Conservation (phyloP, 2,888 invertebrate genomes). For the Ptychoptera albimana region DNA sequence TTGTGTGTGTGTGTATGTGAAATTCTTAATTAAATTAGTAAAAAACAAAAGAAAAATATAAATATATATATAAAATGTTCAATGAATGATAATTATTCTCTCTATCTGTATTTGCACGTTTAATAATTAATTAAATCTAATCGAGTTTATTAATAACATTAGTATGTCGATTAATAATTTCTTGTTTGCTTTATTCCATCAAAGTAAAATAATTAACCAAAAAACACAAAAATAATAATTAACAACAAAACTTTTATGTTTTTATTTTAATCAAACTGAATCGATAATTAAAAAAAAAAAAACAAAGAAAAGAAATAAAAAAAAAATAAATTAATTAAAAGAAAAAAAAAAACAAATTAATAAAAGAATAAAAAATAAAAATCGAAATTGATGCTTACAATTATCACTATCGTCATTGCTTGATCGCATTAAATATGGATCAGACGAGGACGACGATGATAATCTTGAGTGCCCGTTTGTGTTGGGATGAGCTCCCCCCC, state of each 20-base stretch:
- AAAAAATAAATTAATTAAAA: constrained; percentile 1
- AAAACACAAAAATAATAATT: no score
- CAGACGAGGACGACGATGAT: constrained; percentile 35
- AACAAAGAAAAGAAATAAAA: constrained; percentile 1
- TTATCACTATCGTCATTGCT: constrained; percentile 33
- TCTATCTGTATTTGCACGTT: not conserved
- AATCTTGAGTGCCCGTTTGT: constrained; percentile 34
- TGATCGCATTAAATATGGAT: constrained; percentile 34
- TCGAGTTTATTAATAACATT: no score
- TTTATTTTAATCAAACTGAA: no score
- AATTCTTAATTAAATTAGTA: not conserved
- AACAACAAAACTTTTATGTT: no score
- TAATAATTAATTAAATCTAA: not conserved
- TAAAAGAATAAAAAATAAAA: constrained; percentile 3
- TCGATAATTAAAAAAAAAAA: not conserved
- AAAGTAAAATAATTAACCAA: no score
- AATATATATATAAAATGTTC: not conserved
- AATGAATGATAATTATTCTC: constrained; percentile 1
- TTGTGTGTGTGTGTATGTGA: no score
- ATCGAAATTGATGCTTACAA: constrained; percentile 29
- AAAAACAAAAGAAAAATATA: not conserved
- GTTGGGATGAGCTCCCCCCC: constrained; percentile 36
- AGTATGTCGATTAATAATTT: not conserved
- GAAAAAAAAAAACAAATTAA: constrained; percentile 1
- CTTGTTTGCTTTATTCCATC: not conserved